Evolutionary conservation across 2,797 vertebrate genomes (phyloP).

Genomic region (Takifugu rubripes): DNA sequence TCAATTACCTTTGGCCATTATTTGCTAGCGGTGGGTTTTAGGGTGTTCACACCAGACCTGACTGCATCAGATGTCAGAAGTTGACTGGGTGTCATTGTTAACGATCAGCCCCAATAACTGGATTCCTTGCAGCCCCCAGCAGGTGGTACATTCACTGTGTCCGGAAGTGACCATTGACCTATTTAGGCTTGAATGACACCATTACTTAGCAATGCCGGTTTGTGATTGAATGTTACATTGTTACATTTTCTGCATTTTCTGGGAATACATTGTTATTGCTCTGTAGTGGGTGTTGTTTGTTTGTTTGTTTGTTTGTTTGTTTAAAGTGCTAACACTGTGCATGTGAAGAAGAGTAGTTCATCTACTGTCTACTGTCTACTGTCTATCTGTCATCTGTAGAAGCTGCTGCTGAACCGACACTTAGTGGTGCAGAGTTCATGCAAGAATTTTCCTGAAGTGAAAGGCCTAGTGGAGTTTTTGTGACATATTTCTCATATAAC

Average conservation of each 20-base stretch:
- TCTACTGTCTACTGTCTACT: background rate
- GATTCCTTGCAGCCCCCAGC: conserved; percentile 23
- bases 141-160: conserved; percentile 40
- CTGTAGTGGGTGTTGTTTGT: background rate
- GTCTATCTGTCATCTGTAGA: background rate
- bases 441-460: background rate
- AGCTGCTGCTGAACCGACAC: conserved; percentile 2
- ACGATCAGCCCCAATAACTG: conserved; percentile 33
- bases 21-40: too few relatives aligned
- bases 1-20: too few relatives aligned
- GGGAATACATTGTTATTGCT: background rate
- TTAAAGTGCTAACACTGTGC: background rate
- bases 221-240: background rate
- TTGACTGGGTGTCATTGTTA: conserved; percentile 38
- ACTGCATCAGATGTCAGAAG: conserved; percentile 1
- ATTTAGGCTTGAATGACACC: conserved; percentile 23
- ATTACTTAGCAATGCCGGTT: conserved; percentile 13
- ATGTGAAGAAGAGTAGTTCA: background rate
- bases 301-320: background rate
- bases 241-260: background rate
- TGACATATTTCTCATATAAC: background rate
- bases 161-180: conserved; percentile 39
- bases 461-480: background rate
- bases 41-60: background rate
- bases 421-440: background rate